Conservation (phyloP, 2,797 vertebrate genomes). For the Spinus olivaceus region DNA sequence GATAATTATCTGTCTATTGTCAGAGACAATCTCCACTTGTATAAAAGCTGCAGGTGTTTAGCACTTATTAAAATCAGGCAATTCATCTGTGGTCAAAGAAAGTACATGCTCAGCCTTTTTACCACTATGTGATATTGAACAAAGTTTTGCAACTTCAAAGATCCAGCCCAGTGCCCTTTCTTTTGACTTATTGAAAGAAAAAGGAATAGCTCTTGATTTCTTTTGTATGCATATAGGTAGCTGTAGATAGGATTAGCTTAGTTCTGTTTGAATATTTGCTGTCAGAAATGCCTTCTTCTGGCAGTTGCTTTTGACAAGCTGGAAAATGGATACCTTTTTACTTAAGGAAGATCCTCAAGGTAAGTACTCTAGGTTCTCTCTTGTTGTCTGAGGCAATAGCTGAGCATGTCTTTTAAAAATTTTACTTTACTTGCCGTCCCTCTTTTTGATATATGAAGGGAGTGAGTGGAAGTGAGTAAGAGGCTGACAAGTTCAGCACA, state of each 20-base stretch:
- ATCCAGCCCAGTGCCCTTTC: background rate
- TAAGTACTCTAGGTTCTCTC: background rate
- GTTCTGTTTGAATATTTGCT: background rate
- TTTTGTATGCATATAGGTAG: background rate
- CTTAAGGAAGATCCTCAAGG: background rate
- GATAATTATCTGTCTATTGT: background rate
- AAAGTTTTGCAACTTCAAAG: background rate
- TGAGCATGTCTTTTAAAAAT: background rate
- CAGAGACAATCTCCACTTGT: background rate
- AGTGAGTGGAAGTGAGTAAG: background rate
- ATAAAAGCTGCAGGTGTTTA: slow-evolving; percentile 13
- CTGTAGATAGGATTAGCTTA: background rate
- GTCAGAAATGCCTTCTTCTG: background rate
- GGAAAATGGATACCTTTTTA: background rate
- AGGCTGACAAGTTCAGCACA: background rate
- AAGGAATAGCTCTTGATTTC: background rate
- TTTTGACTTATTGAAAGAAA: background rate
- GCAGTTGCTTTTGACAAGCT: background rate
- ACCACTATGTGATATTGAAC: background rate
- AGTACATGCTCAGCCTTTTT: background rate
- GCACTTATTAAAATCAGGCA: background rate
- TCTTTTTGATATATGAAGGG: background rate
- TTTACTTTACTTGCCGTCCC: background rate
- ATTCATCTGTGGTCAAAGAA: background rate
- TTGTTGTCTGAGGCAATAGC: background rate